These are phyloP conservation scores for Ctenochaetus hawaiiensis DNA, from an alignment of 2,797 vertebrate genomes.

Conservation along the genomic window DNA sequence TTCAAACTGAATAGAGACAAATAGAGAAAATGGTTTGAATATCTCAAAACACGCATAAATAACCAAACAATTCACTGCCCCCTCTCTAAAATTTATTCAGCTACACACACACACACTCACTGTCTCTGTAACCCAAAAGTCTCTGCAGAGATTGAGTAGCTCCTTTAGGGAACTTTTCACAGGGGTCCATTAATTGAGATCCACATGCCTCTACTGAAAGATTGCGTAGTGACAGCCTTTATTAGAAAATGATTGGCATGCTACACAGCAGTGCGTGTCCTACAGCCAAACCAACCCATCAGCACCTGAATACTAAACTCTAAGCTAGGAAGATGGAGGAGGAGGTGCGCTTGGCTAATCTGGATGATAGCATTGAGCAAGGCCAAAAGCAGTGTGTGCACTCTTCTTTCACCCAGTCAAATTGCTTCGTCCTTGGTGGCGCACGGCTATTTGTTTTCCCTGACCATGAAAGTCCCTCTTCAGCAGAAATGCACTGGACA, in stretches of 20 bases:
- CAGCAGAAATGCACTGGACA: conserved; percentile 49
- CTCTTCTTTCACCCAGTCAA: conserved; percentile 28
- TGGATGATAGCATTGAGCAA: conserved; percentile 39
- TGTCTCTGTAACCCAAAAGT: conserved; percentile 13
- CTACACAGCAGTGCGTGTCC: conserved; percentile 38
- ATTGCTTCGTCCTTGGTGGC: conserved; percentile 57
- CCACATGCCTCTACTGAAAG: conserved; percentile 27
- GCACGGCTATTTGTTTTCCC: conserved; percentile 54
- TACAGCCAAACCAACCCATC: conserved; percentile 49
- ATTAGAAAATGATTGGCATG: conserved; percentile 60
- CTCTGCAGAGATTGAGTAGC: conserved; percentile 32
- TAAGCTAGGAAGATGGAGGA: conserved; percentile 22
- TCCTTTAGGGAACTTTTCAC: conserved; percentile 42
- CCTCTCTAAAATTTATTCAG: conserved; percentile 12
- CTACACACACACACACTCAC: conserved; percentile 11
- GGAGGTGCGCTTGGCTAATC: conserved; percentile 33
- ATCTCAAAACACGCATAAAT: background rate
- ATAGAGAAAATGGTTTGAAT: background rate
- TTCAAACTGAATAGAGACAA: background rate
- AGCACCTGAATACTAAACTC: conserved; percentile 44
- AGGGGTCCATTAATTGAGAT: conserved; percentile 47
- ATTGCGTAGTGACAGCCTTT: conserved; percentile 44
- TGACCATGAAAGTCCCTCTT: conserved; percentile 53
- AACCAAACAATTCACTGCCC: background rate
- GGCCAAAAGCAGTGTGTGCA: conserved; percentile 37